A percentile compares a stretch with the other conserved stretches of the same genome.
Conservation (phyloP, 2,113 vertebrate genomes). For the Upupa epops region DNA sequence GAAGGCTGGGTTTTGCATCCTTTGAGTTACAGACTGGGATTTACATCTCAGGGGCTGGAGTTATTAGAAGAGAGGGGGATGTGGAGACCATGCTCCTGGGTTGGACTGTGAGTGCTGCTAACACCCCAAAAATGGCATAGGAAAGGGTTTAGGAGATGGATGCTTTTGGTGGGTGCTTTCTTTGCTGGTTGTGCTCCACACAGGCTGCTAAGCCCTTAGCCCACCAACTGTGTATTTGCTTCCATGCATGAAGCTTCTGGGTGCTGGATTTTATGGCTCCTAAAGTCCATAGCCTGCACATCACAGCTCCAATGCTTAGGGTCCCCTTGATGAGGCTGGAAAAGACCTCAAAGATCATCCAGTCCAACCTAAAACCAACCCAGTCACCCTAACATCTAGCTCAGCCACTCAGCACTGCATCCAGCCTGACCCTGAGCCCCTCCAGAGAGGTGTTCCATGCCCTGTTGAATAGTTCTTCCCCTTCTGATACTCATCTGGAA, state of each 20-base stretch:
- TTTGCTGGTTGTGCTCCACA: background rate
- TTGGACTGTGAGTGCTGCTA: rapidly evolving
- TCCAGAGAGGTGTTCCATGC: too few species aligned
- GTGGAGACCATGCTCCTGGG: background rate
- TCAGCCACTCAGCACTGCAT: too few species aligned
- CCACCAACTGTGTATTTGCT: rapidly evolving
- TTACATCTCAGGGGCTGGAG: background rate
- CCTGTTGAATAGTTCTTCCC: too few species aligned
- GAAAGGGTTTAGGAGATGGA: background rate
- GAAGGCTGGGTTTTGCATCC: background rate
- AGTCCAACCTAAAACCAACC: too few species aligned
- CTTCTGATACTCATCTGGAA: too few species aligned
- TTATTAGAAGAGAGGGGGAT: background rate
- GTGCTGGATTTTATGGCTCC: background rate
- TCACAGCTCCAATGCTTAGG: too few species aligned
- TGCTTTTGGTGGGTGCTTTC: background rate
- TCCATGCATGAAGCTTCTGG: background rate
- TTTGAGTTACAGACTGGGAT: background rate
- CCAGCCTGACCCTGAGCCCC: too few species aligned
- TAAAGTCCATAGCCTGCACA: too few species aligned
- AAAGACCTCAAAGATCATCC: too few species aligned
- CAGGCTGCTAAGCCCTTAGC: background rate
- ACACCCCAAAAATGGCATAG: rapidly evolving
- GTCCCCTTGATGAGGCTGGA: too few species aligned
- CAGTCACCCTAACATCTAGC: too few species aligned